These are phyloP conservation scores for Alaudala cheleensis DNA, from an alignment of 2,113 vertebrate species.

Conservation along the genomic window DNA sequence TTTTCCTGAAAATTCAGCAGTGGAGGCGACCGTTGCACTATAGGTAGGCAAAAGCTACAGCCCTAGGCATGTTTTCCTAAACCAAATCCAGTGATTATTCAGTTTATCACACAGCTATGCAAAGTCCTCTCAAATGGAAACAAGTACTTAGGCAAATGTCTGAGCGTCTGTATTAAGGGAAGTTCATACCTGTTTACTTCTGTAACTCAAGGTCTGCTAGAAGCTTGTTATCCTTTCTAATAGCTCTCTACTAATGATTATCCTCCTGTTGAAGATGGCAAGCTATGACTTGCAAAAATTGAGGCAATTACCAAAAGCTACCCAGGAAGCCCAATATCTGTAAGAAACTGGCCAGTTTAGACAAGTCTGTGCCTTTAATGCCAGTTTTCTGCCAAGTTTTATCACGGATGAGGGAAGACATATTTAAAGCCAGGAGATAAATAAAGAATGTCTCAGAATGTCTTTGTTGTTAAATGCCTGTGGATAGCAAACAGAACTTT, in stretches of 20 bases:
- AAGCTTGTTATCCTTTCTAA: background rate
- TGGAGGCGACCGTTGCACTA: background rate
- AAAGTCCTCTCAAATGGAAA: background rate
- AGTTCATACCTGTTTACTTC: background rate
- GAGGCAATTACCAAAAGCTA: background rate
- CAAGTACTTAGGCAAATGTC: background rate
- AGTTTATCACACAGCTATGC: background rate
- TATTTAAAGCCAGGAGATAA: background rate
- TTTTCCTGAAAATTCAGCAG: background rate
- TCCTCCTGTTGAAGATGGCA: background rate
- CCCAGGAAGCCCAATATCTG: background rate
- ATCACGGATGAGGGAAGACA: background rate
- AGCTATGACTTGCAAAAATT: background rate
- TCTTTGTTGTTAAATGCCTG: background rate
- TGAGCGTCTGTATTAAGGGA: background rate
- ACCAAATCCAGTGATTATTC: background rate
- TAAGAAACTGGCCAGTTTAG: background rate
- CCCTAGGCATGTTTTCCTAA: background rate
- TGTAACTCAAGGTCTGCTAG: background rate
- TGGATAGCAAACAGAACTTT: background rate
- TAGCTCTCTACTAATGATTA: background rate
- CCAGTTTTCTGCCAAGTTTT: background rate
- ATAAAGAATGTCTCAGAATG: background rate
- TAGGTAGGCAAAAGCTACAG: background rate
- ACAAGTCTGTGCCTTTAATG: background rate